Percentiles rank a stretch among this genome's conserved stretches.
These are phyloP conservation scores for Scolopax mira DNA, from an alignment of 2,113 vertebrate genomes.

Conservation along the genomic window DNA sequence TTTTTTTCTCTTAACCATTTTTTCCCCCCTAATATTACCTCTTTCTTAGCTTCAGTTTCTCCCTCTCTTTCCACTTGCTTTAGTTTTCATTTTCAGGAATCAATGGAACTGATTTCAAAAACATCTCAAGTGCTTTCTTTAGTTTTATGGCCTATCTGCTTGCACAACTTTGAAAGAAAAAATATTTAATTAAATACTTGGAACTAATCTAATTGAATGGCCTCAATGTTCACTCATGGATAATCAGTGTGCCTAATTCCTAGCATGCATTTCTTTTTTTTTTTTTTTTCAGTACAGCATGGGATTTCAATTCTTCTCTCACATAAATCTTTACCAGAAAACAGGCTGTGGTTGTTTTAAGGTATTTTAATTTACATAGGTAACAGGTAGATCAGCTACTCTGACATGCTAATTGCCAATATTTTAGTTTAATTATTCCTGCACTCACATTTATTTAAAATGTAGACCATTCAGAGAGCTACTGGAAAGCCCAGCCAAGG, in stretches of 20 bases:
- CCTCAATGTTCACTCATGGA: slow-evolving; percentile 36
- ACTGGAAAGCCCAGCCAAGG: too few relatives aligned
- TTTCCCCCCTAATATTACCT: not conserved
- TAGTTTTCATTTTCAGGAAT: not conserved
- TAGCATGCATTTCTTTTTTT: not conserved
- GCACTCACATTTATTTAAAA: not conserved
- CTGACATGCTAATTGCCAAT: not conserved
- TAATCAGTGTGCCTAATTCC: not conserved
- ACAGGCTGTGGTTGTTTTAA: not conserved
- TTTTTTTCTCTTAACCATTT: not conserved
- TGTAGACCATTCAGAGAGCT: not conserved
- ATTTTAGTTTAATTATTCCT: not conserved
- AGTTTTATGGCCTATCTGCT: not conserved
- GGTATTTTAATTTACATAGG: not conserved
- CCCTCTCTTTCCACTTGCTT: not conserved
- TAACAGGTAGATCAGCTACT: not conserved
- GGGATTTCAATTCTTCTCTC: not conserved
- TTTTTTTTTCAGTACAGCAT: not conserved
- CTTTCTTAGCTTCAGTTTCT: not conserved
- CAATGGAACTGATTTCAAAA: not conserved
- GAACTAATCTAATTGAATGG: slow-evolving; percentile 38
- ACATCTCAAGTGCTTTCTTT: not conserved
- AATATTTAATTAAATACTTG: not conserved
- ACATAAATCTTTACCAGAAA: not conserved
- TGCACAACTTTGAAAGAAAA: not conserved